Evolutionary conservation across 2,888 invertebrate species (phyloP).

Genomic region (Gandaritis pyraliata): DNA sequence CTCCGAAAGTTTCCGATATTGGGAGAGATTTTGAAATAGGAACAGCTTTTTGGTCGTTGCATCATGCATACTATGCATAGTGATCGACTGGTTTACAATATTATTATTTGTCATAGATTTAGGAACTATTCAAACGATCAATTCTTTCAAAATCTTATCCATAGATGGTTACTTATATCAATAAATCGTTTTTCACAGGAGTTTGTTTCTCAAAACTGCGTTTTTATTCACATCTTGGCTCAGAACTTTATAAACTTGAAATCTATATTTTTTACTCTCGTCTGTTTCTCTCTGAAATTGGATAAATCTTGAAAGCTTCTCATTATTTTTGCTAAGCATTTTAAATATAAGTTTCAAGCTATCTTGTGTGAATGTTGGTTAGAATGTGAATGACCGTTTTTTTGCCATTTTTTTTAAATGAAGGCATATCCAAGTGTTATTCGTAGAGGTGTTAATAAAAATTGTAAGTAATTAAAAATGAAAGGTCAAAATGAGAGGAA

Average conservation of each 20-base stretch:
- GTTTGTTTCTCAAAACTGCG: neutral
- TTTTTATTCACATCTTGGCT: slow-evolving; percentile 15
- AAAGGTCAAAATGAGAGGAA: slow-evolving; percentile 84
- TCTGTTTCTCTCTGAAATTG: slow-evolving; percentile 40
- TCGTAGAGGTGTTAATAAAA: slow-evolving; percentile 62
- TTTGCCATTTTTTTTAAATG: slow-evolving; percentile 47
- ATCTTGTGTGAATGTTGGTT: slow-evolving; percentile 12
- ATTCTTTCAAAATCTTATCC: too few species aligned
- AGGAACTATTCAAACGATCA: too few species aligned
- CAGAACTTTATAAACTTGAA: slow-evolving; percentile 42
- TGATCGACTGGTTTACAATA: too few species aligned
- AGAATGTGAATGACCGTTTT: slow-evolving; percentile 9
- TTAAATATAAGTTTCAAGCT: slow-evolving; percentile 54
- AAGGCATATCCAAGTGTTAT: slow-evolving; percentile 72
- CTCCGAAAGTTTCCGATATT: too few species aligned
- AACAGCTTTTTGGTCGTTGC: too few species aligned
- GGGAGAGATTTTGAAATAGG: too few species aligned
- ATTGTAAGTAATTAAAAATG: slow-evolving; percentile 71
- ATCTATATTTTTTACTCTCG: slow-evolving; percentile 73
- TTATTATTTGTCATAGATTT: too few species aligned
- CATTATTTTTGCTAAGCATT: slow-evolving; percentile 75
- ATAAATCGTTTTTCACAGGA: neutral
- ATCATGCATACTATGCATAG: too few species aligned
- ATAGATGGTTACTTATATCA: too few species aligned
- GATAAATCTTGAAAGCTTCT: slow-evolving; percentile 44